phyloP scores from a whole-genome alignment of 1,140 invertebrate genomes.

The Pogonus chalceus region DNA sequence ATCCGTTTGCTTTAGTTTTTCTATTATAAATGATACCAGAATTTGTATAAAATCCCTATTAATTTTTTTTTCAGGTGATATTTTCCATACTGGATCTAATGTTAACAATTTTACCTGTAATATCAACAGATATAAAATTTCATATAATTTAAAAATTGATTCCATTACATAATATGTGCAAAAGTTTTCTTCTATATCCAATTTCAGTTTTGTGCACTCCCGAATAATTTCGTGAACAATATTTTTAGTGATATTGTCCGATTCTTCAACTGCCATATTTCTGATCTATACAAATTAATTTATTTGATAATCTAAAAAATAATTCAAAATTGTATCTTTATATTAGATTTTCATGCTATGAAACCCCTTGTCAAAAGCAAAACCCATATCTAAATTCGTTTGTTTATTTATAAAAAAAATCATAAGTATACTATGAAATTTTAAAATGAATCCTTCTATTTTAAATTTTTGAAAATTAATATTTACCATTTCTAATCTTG shows the following conservation, averaged over 20 bases:
- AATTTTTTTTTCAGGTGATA: constrained; percentile 34
- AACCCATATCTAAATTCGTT: no score
- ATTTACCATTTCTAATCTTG: no score
- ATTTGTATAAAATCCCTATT: constrained; percentile 36
- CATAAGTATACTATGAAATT: no score
- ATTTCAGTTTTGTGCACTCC: constrained; percentile 22
- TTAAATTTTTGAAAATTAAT: no score
- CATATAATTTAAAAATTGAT: not conserved
- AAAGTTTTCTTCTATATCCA: constrained; percentile 25
- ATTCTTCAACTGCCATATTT: not conserved
- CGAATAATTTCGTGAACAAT: constrained; percentile 39
- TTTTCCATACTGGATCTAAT: constrained; percentile 42
- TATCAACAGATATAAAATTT: not conserved
- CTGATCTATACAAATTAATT: not conserved
- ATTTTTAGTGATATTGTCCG: constrained; percentile 37
- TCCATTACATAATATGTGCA: constrained; percentile 28
- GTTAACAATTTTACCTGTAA: constrained; percentile 38
- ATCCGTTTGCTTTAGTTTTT: constrained; percentile 31
- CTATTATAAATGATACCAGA: constrained; percentile 38
- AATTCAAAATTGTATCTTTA: no score
- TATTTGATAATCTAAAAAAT: no score
- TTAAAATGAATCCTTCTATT: no score
- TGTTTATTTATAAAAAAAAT: no score
- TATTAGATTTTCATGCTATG: no score
- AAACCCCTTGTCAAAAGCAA: no score